phyloP scores from a whole-genome alignment of 2,888 invertebrate genomes.

The Nebria salina region DNA sequence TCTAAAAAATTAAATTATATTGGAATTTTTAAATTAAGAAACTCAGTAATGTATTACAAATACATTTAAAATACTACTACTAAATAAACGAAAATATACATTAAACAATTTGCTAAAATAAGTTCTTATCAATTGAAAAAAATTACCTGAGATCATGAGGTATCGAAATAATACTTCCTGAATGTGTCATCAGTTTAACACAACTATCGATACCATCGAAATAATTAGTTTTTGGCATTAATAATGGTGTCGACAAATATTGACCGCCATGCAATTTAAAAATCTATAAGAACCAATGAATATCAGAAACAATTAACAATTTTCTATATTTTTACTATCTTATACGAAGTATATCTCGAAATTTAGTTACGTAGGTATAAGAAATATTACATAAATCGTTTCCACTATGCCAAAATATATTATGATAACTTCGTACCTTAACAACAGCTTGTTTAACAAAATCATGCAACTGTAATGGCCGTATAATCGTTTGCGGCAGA shows the following conservation, averaged over 20 bases:
- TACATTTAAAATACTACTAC: too few relatives aligned
- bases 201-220: constrained; percentile 70
- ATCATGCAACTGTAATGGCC: constrained; percentile 61
- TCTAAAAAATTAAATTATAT: constrained; percentile 55
- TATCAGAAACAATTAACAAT: too few relatives aligned
- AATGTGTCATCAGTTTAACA: constrained; percentile 86
- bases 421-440: constrained; percentile 53
- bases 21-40: too few relatives aligned
- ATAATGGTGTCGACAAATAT: constrained; percentile 79
- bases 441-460: constrained; percentile 59
- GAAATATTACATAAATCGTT: too few relatives aligned
- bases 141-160: constrained; percentile 82
- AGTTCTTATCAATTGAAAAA: too few relatives aligned
- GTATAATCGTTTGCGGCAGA: constrained; percentile 59
- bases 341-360: too few relatives aligned
- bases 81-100: too few relatives aligned
- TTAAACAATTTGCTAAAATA: too few relatives aligned
- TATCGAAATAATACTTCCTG: constrained; percentile 84
- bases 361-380: too few relatives aligned
- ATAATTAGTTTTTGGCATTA: constrained; percentile 77
- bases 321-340: too few relatives aligned
- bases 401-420: too few relatives aligned
- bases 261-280: constrained; percentile 84
- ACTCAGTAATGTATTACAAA: too few relatives aligned
- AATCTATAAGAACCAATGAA: constrained; percentile 57